Conservation (phyloP, 2,113 vertebrate species). For the Ancistrus triradiatus region DNA sequence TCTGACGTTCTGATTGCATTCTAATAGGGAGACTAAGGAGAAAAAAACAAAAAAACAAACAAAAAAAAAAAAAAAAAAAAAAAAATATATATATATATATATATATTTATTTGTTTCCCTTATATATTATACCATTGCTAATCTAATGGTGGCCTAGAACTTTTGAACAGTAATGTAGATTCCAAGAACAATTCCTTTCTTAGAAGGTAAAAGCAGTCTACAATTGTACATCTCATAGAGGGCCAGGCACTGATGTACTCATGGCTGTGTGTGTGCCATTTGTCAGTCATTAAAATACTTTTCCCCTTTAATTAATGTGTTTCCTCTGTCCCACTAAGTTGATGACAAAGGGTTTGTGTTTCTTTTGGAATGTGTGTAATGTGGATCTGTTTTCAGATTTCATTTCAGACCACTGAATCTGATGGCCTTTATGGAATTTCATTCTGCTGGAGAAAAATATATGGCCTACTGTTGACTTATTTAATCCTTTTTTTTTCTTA, state of each 20-base stretch:
- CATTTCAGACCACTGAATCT: too few relatives aligned
- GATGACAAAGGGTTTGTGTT: conserved; percentile 13
- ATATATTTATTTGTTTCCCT: too few relatives aligned
- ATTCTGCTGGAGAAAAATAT: conserved; percentile 7
- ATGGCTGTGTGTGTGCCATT: conserved; percentile 54
- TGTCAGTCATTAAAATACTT: conserved; percentile 70
- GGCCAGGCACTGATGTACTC: conserved; percentile 47
- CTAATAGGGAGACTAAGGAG: too few relatives aligned
- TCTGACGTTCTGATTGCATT: too few relatives aligned
- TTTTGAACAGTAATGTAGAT: too few relatives aligned
- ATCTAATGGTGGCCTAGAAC: too few relatives aligned
- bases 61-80: too few relatives aligned
- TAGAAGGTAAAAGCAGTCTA: too few relatives aligned
- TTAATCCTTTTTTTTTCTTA: conserved; percentile 6
- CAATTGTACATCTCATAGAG: conserved; percentile 57
- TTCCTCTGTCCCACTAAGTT: conserved; percentile 42
- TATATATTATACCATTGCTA: too few relatives aligned
- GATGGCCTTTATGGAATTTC: conserved; percentile 4
- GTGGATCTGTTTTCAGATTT: neutral
- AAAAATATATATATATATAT: too few relatives aligned
- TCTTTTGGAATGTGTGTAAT: conserved; percentile 26
- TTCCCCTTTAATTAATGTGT: conserved; percentile 63
- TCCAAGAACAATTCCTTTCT: too few relatives aligned
- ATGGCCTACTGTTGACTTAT: conserved; percentile 5
- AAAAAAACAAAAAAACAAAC: too few relatives aligned